Base-by-base conservation (phyloP, 2,888 invertebrate species). In the Dicyrtoma fusca region DNA sequence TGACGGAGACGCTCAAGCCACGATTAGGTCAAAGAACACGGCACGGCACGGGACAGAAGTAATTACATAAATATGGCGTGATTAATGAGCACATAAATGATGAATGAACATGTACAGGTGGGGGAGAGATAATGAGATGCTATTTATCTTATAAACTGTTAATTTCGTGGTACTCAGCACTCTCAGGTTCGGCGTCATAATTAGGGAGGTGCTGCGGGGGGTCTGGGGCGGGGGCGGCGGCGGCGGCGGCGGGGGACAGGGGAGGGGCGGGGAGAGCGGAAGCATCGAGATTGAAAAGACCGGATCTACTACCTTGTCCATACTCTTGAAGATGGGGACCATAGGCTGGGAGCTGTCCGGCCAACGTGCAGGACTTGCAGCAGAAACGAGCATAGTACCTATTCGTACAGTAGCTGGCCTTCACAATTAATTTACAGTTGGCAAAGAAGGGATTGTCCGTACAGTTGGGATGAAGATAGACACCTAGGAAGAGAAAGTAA, bases 321-420 rank as follows among this genome's bases (percentile, higher is more conserved):
- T 74, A 76, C 62, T 79, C 80, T 25, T 83, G 82, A 34, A 86
- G 81, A 79, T 86, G 86, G 4, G 86, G 84, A 53, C 86, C 86
- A 75, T 83, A 82, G 3, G 83, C 81, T 19, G 87, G 85, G 73
- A 94, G 84, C 82, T 91, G 91, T 0, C 94, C 94, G 0, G 94
- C 93, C 83, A 91, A 87, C 74, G 94, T 92, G 83, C 97, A 97
- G 1, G 95, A 94, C 83, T 90, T 89, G 85, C 97, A 97, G 85
- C 97, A 97, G 88, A 95, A 95, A 75, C 88, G 88, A 84, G 88
- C 88, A 77, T 94, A 93, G 81, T 84, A 84, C 78, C 88, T 87
- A 85, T 97, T 94, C n/a, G 86, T 86, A 83, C 97, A 97, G 83
- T 91, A 93, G 72, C 88, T 87, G 72, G 90, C 94, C 82, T 88